Conservation (phyloP, 2,888 invertebrate species). For the Cenopis cana region DNA sequence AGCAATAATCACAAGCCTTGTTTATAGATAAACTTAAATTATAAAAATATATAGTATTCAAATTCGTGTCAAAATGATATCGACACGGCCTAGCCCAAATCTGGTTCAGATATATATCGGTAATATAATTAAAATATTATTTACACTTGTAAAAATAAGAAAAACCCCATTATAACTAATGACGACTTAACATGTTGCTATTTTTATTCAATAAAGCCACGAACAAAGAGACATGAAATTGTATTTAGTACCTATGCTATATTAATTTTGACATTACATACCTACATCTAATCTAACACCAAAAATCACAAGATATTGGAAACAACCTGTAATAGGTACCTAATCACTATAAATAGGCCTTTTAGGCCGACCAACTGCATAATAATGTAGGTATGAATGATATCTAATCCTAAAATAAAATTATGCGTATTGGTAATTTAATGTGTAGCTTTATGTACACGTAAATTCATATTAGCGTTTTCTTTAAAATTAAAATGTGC, state of each 20-base stretch:
- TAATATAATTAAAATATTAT: background rate
- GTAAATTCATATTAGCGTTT: background rate
- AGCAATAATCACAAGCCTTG: slow-evolving; percentile 28
- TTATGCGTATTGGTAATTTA: slow-evolving; percentile 1
- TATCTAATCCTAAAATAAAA: background rate
- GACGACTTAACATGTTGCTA: background rate
- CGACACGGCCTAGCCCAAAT: background rate
- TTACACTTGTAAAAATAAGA: too few species aligned
- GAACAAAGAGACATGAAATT: background rate
- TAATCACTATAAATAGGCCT: slow-evolving; percentile 23
- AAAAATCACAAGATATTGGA: slow-evolving; percentile 29
- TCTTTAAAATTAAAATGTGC: background rate
- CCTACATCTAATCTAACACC: slow-evolving; percentile 18
- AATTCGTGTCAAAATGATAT: background rate
- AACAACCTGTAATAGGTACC: slow-evolving; percentile 21
- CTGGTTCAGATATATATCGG: background rate
- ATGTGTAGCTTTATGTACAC: background rate
- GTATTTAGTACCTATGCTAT: background rate
- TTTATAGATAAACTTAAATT: background rate
- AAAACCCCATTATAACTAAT: background rate
- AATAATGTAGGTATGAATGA: too few species aligned
- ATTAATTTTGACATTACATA: background rate
- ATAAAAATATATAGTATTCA: background rate
- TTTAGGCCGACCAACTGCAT: slow-evolving; percentile 22
- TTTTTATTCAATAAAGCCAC: background rate